phyloP scores from a whole-genome alignment of 2,113 vertebrate genomes.

The Psephotus haematonotus region DNA sequence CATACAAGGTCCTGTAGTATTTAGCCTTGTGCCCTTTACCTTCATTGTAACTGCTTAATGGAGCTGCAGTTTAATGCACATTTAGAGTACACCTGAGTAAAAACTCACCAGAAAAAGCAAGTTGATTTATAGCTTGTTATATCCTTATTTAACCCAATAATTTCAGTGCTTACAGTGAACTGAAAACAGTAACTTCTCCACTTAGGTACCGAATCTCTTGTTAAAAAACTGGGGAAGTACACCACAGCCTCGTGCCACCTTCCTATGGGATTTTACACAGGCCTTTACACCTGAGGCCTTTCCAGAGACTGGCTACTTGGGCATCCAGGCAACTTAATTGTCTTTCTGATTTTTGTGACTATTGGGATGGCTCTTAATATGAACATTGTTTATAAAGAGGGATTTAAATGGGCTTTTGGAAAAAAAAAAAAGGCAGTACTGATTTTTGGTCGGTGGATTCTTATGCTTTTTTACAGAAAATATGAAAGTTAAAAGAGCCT shows the following conservation, averaged over 20 bases:
- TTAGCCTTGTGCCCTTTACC: slow-evolving; percentile 90
- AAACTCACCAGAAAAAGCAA: slow-evolving; percentile 75
- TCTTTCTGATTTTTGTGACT: slow-evolving; percentile 34
- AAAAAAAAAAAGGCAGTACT: background rate
- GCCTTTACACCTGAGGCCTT: background rate
- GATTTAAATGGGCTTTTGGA: slow-evolving; percentile 34
- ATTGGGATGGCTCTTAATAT: background rate
- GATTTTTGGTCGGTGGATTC: slow-evolving; percentile 38
- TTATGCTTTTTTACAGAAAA: slow-evolving; percentile 23
- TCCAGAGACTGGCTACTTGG: background rate
- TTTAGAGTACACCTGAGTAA: slow-evolving; percentile 85
- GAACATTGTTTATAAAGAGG: background rate
- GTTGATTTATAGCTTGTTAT: slow-evolving; percentile 82
- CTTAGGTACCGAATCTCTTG: slow-evolving; percentile 72
- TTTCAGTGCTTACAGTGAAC: slow-evolving; percentile 63
- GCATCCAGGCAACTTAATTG: background rate
- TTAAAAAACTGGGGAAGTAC: slow-evolving; percentile 30
- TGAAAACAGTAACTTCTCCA: slow-evolving; percentile 68
- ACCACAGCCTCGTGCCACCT: background rate
- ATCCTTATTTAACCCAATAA: slow-evolving; percentile 83
- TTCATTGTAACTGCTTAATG: slow-evolving; percentile 92
- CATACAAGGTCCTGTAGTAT: slow-evolving; percentile 90
- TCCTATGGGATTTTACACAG: background rate
- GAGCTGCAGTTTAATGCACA: slow-evolving; percentile 85
- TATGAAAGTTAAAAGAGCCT: background rate